phyloP scores from a whole-genome alignment of 2,888 invertebrate species.

The Lithophane socia region DNA sequence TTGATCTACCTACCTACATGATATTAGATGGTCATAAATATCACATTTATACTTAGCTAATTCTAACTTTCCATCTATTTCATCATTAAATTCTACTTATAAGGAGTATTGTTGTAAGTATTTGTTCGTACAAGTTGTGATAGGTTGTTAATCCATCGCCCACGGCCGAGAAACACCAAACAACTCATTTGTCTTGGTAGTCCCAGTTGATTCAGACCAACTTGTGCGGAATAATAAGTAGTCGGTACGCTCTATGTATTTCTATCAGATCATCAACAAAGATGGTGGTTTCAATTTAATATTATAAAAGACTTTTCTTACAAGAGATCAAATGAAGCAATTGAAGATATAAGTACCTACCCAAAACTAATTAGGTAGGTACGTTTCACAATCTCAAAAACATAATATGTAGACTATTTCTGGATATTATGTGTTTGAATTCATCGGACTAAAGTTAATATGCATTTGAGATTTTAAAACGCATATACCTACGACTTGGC shows the following conservation, averaged over 20 bases:
- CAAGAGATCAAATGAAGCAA: conserved; percentile 4
- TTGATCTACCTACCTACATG: too few species aligned
- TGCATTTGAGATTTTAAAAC: too few species aligned
- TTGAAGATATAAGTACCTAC: neutral
- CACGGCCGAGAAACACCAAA: conserved; percentile 41
- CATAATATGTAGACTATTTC: neutral
- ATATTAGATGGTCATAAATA: neutral
- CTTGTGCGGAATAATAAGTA: conserved; percentile 52
- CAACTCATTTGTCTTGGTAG: conserved; percentile 51
- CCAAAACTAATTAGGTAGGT: neutral
- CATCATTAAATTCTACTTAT: conserved; percentile 6
- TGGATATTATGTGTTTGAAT: too few species aligned
- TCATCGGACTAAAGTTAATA: too few species aligned
- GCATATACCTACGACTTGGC: too few species aligned
- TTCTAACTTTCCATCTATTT: neutral
- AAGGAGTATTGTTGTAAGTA: conserved; percentile 5
- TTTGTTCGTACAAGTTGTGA: conserved; percentile 44
- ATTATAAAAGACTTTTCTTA: conserved; percentile 13
- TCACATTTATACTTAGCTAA: neutral
- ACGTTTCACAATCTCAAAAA: neutral
- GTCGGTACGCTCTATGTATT: conserved; percentile 27
- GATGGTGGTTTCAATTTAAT: conserved; percentile 19
- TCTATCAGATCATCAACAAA: conserved; percentile 38
- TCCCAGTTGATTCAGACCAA: conserved; percentile 51
- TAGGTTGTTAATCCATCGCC: conserved; percentile 43